Evolutionary conservation across 2,113 vertebrate genomes (phyloP), one percentile per base, ranked within the genome.

Genomic region (Sorex araneus): DNA sequence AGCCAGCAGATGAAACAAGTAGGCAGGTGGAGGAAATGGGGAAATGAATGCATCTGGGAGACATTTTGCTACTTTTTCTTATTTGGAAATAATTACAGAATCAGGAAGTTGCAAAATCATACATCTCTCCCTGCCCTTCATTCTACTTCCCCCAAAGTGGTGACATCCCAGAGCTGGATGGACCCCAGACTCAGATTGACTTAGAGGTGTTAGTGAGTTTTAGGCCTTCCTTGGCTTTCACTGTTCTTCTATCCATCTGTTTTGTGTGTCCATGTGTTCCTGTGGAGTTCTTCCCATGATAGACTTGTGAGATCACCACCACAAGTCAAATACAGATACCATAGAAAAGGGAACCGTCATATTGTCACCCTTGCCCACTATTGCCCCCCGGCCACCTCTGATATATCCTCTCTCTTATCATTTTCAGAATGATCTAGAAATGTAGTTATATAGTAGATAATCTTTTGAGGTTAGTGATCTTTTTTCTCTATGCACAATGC

Each of bases 51-150:
- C 30, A 57, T 57, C 75, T 67, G 54, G 19, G 74, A 91, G 83
- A 89, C 84, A 78, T 47, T 76, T 12, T 83, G 40, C 45, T 47
- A 11, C 70, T 92, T 82, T 77, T 94, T 82, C 74, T 84, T 63
- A 91, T 84, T 90, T 85, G 81, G 36, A 85, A 95, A 85, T 74
- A 87, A 94, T 84, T 95, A 82, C 67, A 87, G 73, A 88, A 28
- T 64, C 25, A 57, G 86, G 70, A 92, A 88, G 45, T 71, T 90
- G 19, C 50, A 36, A 67, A 88, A 75, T 85, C 79, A 86, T 63
- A 2, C 36, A 21, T 60, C 47, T 74, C 6, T 84, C 40, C 40
- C 2, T 43, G 4, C 3, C 54, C 19, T 43, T 92, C 30, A n/a
- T 43, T 90, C 47, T n/a, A 34, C 54, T 67, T 83, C 67, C 76